Conservation (phyloP, 1,140 invertebrate genomes). For the Bombus consobrinus region DNA sequence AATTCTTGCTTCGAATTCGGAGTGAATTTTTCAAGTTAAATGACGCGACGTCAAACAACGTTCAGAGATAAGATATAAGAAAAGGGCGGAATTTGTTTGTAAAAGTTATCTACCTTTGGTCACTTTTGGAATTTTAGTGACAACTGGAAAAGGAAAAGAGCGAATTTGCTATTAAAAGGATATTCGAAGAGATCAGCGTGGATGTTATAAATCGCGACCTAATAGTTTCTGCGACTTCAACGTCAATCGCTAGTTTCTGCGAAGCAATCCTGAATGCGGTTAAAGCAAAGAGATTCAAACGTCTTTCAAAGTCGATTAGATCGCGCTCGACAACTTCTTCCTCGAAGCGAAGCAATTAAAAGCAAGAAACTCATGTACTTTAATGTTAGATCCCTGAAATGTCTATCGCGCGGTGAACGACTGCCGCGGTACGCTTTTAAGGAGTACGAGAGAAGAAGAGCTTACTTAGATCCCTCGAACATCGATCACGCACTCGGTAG, state of each 20-base stretch:
- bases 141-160: too few relatives aligned
- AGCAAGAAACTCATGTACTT: constrained; percentile 15
- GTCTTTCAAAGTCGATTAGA: constrained; percentile 4
- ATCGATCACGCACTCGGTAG: neutral
- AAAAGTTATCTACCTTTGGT: neutral
- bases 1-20: too few relatives aligned
- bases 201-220: neutral
- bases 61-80: neutral
- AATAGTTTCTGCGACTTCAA: neutral
- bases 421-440: neutral
- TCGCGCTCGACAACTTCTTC: neutral
- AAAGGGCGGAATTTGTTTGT: neutral
- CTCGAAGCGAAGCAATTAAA: neutral
- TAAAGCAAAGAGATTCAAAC: neutral
- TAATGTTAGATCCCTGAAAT: constrained; percentile 9
- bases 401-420: neutral
- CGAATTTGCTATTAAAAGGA: too few relatives aligned
- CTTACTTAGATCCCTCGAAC: neutral
- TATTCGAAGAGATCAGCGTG: neutral
- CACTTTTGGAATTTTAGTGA: neutral
- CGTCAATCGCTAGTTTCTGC: neutral
- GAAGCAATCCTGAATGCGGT: neutral
- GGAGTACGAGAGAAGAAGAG: neutral
- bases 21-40: too few relatives aligned
- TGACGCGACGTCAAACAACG: too few relatives aligned